Base-by-base conservation (phyloP, 92 coral and sea anemone genomes). In the Anthopleura xanthogrammica region DNA sequence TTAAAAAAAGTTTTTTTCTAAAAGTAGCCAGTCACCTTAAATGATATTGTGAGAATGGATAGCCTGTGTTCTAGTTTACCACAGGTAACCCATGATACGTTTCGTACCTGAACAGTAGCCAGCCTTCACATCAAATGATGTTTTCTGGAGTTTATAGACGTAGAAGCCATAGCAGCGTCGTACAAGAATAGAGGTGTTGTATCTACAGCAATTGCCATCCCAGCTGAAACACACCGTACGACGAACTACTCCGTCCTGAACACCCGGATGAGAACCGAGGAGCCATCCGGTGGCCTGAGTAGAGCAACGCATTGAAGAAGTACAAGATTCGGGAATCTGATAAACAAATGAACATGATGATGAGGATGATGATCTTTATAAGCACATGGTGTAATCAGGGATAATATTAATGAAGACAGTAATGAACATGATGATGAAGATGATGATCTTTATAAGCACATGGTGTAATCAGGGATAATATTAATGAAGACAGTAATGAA, bases 231-330 rank as follows among this genome's bases (percentile, higher is more conserved):
- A 87, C 60, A 78, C 88, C 0, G 3, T 72, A 41, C 84, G 77
- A 46, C 54, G 29, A 7, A 83, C 90, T 12, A 78, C 56, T 20
- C 88, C 88, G 12, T 87, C 90, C 56, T 83, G 84, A 52, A 79
- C 72, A 19, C 76, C 79, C 23, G 36, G 36, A 29, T 29, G 36
- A 29, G 36, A 29, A 29, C 36, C 36, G 36, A 29, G 36, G 36
- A 29, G 90, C 90, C 90, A 87, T 84, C 90, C 90, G 16, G 90
- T 19, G n/a, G 85, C 90, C 71, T 88, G 77, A 11, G 91, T 88
- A 60, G 65, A 60, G 65, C 65, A 60, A 60, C 65, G 65, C 65
- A 60, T 60, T 22, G 23, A 16, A 60, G 65, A 22, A 60, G 22
- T 60, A 3, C 65, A 16, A 1, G 23, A 60, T 20, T 60, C 65